A percentile compares a stretch with the other conserved stretches of the same genome.
phyloP scores from a whole-genome alignment of 2,113 vertebrate genomes.

The Tyrannus savana region DNA sequence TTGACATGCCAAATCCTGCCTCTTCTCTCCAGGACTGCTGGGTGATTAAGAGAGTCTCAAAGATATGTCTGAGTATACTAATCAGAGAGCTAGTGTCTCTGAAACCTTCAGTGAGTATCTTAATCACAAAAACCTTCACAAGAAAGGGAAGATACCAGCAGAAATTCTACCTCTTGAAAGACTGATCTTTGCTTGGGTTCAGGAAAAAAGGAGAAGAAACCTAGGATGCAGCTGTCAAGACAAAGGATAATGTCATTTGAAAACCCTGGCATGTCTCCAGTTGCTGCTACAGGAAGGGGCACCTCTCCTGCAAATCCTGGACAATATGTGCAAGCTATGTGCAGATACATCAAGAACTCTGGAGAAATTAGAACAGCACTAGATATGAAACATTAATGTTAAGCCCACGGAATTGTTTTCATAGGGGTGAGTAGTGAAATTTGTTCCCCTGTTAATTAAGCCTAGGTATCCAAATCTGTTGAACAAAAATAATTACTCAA shows the following conservation, averaged over 20 bases:
- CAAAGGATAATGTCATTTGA: rapidly evolving
- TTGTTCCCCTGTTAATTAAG: not conserved
- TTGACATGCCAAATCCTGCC: not conserved
- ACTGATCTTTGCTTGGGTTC: not conserved
- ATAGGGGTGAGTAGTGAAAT: not conserved
- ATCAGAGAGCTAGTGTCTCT: not conserved
- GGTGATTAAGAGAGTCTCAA: slow-evolving; percentile 50
- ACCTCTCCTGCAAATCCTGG: not conserved
- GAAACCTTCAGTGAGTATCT: not conserved
- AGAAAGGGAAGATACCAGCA: not conserved
- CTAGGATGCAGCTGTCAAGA: not conserved
- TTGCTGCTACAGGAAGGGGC: not conserved
- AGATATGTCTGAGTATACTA: slow-evolving; percentile 23
- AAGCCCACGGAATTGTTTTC: not conserved
- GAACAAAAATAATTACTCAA: not conserved
- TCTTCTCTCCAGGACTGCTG: not conserved
- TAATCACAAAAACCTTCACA: not conserved
- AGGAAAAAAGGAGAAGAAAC: not conserved
- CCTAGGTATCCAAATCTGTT: not conserved
- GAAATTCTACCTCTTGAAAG: not conserved
- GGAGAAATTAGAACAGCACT: not conserved
- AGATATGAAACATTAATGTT: not conserved
- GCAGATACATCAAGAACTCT: not conserved
- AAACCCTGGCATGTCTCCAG: not conserved
- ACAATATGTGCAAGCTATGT: not conserved